Base-by-base conservation (phyloP, 1,140 invertebrate genomes). In the Dendroctonus ponderosae region DNA sequence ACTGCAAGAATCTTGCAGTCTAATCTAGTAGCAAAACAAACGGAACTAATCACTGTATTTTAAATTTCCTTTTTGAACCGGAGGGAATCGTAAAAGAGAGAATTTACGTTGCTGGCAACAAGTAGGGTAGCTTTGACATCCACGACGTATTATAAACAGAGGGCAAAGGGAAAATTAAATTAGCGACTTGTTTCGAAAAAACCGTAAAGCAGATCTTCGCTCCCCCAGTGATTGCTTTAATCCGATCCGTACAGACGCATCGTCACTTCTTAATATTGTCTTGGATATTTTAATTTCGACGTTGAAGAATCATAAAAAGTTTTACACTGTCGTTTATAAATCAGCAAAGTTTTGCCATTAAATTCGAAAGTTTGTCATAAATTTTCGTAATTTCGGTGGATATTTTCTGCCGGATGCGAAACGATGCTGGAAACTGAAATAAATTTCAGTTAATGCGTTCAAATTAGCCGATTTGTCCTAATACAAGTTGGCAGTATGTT, bases 51-150 rank as follows among this genome's bases (percentile, higher is more conserved):
- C 26, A 26, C 26, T 26, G 26, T 26, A 26, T 26, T 26, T 26
- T 26, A 26, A 26, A 26, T 26, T 53, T 54, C 50, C 61, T 11
- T 41, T 62, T 62, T 26, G 43, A 62, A 54, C 49, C 61, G 38
- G 50, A 54, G 61, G 61, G 52, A 62, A 42, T 62, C 61, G 61
- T 54, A 62, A 62, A 62, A 53, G 63, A 54, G 12, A 38, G 46
- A 15, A 8, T 57, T 64, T 44, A 60, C 52, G 71, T 70, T 69
- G 70, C 71, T 57, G 71, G 74, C 72, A 75, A 75, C 74, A 75
- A 75, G 74, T 75, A 69, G 70, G 69, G 71, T 66, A 51, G 62
- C 72, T 75, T 74, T 75, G 74, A 75, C 71, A 74, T 74, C 70
- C 70, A 68, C 74, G 65, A 56, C 67, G 64, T 67, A 75, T 74